phyloP scores from a whole-genome alignment of 2,797 vertebrate species.

The Rhinoraja longicauda region DNA sequence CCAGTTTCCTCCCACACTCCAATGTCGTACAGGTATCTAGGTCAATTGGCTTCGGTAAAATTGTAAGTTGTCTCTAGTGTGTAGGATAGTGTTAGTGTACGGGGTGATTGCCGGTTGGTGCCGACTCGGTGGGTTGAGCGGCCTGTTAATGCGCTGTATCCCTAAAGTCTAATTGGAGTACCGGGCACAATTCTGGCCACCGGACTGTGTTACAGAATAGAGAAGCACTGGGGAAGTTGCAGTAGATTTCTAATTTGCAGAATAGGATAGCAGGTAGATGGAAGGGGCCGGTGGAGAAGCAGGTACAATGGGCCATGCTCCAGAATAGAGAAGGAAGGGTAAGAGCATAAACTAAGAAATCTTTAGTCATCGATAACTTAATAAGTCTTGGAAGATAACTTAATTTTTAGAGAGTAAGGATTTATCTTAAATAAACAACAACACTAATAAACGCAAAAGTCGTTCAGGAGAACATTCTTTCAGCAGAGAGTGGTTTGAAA shows the following conservation, averaged over 20 bases:
- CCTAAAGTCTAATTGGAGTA: too few relatives aligned
- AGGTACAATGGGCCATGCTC: background rate
- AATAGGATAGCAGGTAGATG: too few relatives aligned
- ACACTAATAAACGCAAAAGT: background rate
- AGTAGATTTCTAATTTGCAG: background rate
- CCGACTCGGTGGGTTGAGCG: too few relatives aligned
- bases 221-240: background rate
- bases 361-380: background rate
- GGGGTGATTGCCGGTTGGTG: too few relatives aligned
- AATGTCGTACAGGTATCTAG: too few relatives aligned
- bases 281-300: too few relatives aligned
- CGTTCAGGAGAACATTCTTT: background rate
- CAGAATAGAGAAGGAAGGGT: background rate
- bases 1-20: too few relatives aligned
- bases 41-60: too few relatives aligned
- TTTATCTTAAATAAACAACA: background rate
- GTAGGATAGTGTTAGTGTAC: too few relatives aligned
- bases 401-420: background rate
- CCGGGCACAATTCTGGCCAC: background rate
- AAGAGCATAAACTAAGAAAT: background rate
- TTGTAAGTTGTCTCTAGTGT: too few relatives aligned
- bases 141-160: too few relatives aligned
- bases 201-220: too few relatives aligned
- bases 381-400: background rate
- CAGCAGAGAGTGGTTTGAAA: background rate